Evolutionary conservation across 2,888 invertebrate genomes (phyloP), one percentile per base, ranked within the genome.

Genomic region (Pterostichus niger): DNA sequence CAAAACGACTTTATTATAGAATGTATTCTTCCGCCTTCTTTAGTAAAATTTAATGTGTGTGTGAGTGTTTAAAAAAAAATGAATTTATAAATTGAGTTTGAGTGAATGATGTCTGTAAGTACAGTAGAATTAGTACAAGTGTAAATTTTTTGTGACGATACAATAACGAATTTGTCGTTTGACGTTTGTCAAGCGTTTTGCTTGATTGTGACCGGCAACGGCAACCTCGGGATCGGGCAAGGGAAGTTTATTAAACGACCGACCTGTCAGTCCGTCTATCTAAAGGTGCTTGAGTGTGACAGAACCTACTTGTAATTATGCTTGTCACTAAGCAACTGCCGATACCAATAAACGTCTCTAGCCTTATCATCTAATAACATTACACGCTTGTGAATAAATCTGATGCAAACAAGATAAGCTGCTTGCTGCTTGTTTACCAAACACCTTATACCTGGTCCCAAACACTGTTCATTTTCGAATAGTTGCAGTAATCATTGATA

Each of bases 361-460:
- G 24, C 44, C 59, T 79, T 79, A 80, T 80, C 80, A 71, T 80
- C 33, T 80, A 80, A 80, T 80, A 80, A 80, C 35, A 52, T 64
- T 80, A 80, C 24, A 80, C 52, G 64, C 44, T 56, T 54, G 46
- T 68, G 68, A 49, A 52, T 79, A 79, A 79, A 79, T 79, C 80
- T 80, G 80, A 80, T 49, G 61, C 85, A 86, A 86, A 86, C 85
- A 85, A 86, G 87, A 86, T 87, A 87, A 86, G 85, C 85, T 84
- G 84, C 68, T 17, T 86, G 85, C 85, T 85, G 84, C 68, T 17
- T 86, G 85, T 87, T 87, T 86, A 85, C 84, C n/a, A 24, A 0
- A 7, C 33, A 31, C 64, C 11, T 13, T 35, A n/a, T 64, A 33
- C 64, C 40, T 40, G 52, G 11, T 11, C 1, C 84, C 85, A 85